Percentiles rank a stretch among this genome's conserved stretches.
These are phyloP conservation scores for Melinaea menophilus DNA, from an alignment of 2,888 invertebrate genomes.

Conservation along the genomic window DNA sequence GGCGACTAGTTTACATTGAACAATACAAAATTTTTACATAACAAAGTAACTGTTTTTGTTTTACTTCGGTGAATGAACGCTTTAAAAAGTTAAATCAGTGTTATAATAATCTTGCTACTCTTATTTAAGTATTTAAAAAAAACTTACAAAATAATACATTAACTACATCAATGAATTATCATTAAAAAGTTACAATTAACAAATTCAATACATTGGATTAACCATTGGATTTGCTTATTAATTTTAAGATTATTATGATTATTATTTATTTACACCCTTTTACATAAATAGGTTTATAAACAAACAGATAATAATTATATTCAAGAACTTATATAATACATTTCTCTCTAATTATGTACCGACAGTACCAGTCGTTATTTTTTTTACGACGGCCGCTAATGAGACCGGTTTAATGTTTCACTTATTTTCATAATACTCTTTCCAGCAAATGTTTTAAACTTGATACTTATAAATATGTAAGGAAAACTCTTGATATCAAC, in stretches of 20 bases:
- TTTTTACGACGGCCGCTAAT: slow-evolving; percentile 30
- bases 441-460: not conserved
- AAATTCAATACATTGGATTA: slow-evolving; percentile 10
- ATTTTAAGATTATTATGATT: not conserved
- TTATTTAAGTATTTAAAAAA: too few relatives aligned
- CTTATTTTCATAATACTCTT: slow-evolving; percentile 19
- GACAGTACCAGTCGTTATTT: slow-evolving; percentile 22
- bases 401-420: slow-evolving; percentile 21
- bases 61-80: too few relatives aligned
- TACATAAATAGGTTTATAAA: not conserved
- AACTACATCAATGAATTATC: too few relatives aligned
- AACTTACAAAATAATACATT: too few relatives aligned
- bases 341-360: slow-evolving; percentile 27
- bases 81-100: too few relatives aligned
- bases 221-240: not conserved
- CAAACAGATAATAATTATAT: not conserved
- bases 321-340: slow-evolving; percentile 1
- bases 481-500: not conserved
- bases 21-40: too few relatives aligned
- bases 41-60: too few relatives aligned
- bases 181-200: not conserved
- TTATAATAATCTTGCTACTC: too few relatives aligned
- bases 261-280: too few relatives aligned
- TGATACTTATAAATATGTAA: not conserved
- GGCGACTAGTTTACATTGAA: too few relatives aligned